Evolutionary conservation across 2,797 vertebrate species (phyloP), one percentile per base, ranked within the genome.

Genomic region (Serranus cabrilla): DNA sequence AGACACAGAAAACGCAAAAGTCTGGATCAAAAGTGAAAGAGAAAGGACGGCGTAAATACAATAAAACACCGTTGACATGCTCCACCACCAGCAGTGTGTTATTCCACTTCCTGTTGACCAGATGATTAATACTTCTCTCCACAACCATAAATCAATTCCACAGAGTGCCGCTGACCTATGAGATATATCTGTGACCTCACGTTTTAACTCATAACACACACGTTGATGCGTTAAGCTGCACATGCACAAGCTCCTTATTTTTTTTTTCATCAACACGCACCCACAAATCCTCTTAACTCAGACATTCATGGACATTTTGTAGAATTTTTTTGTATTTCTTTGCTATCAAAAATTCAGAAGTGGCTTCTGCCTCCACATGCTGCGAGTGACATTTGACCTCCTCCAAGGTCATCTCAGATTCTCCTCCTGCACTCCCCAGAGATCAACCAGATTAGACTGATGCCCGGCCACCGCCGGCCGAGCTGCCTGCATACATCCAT

Each of bases 391-490:
- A 83, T 17, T 16, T 40, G 21, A 85, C 87, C 90, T 87, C 62
- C 25, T 71, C 55, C 85, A 92, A 92, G 89, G 91, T 92, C 90
- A 85, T 77, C 80, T 76, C 47, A 25, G 65, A 87, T 86, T 83
- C 62, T 71, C 64, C 56, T 45, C 61, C 66, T 25, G 76, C 76
- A 20, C 77, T 67, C 60, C 63, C 64, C 46, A 12, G 79, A 90
- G 87, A 91, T 92, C 79, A 73, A 42, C 50, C 80, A 88, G 91
- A 93, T 92, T 89, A 91, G 65, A 66, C 69, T 25, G 76, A 85
- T 69, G 74, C 76, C 71, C 34, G 23, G 65, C 62, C 8, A 74
- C 80, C 74, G 34, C 81, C 12, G 59, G 77, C 76, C 42, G 17
- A 66, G 80, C 74, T 51, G 65, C 80, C 84, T 78, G 79, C 86